Evolutionary conservation across 1,140 invertebrate species (phyloP).

Genomic region (Temnothorax longispinosus): DNA sequence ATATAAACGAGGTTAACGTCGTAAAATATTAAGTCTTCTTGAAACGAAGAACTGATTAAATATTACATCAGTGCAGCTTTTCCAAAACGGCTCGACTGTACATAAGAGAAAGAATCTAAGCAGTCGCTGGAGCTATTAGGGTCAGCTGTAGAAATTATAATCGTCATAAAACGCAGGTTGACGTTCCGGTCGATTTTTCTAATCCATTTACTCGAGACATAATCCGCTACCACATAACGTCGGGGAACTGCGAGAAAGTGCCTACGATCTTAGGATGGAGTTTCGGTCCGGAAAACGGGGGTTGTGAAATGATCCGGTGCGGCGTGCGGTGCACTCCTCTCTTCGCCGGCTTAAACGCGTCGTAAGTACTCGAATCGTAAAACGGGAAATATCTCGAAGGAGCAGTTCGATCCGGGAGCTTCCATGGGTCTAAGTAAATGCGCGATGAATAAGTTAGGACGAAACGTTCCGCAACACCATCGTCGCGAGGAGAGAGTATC

Average conservation of each 20-base stretch:
- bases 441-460: slow-evolving; percentile 77
- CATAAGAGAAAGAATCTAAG: background rate
- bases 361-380: slow-evolving; percentile 70
- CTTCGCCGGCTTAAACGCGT: slow-evolving; percentile 64
- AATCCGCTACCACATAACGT: slow-evolving; percentile 31
- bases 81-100: background rate
- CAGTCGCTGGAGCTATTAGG: slow-evolving; percentile 40
- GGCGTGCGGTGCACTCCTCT: slow-evolving; percentile 11
- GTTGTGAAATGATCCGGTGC: slow-evolving; percentile 28
- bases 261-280: slow-evolving; percentile 31
- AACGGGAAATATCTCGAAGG: slow-evolving; percentile 67
- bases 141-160: slow-evolving; percentile 29
- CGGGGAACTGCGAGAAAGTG: slow-evolving; percentile 51
- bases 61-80: background rate
- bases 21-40: slow-evolving; percentile 9
- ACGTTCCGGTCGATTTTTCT: slow-evolving; percentile 52
- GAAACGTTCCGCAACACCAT: slow-evolving; percentile 56
- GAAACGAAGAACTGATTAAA: slow-evolving; percentile 30
- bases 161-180: slow-evolving; percentile 50
- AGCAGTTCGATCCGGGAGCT: slow-evolving; percentile 63
- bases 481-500: slow-evolving; percentile 31
- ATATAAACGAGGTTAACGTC: slow-evolving; percentile 21
- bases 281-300: slow-evolving; percentile 3
- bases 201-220: slow-evolving; percentile 64
- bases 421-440: slow-evolving; percentile 75